phyloP scores from a whole-genome alignment of 2,797 vertebrate species.

The Acrossocheilus wenchowensis region DNA sequence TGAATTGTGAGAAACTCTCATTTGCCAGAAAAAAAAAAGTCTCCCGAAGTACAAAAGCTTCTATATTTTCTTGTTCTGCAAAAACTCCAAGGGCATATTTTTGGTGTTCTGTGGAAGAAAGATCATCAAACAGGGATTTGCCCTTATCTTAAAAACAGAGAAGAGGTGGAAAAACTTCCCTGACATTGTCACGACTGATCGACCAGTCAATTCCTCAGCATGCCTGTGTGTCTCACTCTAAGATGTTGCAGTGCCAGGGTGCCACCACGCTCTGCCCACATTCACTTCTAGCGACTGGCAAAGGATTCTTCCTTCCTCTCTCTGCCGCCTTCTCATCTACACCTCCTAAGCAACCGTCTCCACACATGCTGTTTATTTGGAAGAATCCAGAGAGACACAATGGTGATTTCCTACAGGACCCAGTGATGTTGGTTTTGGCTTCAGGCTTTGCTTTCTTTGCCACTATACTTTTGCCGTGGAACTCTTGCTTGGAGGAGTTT shows the following conservation, averaged over 20 bases:
- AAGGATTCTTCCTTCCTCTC: constrained; percentile 41
- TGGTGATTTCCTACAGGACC: constrained; percentile 22
- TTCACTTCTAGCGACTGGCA: constrained; percentile 32
- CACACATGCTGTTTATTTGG: constrained; percentile 35
- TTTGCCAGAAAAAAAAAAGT: neutral
- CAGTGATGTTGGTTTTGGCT: constrained; percentile 31
- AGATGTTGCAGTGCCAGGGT: constrained; percentile 13
- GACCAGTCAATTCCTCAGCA: constrained; percentile 13
- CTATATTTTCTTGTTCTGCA: neutral
- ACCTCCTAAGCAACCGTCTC: constrained; percentile 47
- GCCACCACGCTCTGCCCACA: constrained; percentile 39
- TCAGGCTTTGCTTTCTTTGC: neutral
- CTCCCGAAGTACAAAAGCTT: neutral
- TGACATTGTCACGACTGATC: neutral
- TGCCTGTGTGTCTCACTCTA: constrained; percentile 32
- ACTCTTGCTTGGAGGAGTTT: neutral
- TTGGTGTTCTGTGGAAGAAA: neutral
- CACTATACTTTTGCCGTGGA: neutral
- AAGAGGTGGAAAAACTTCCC: neutral
- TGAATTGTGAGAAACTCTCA: no score
- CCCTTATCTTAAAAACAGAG: constrained; percentile 22
- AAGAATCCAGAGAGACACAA: constrained; percentile 15
- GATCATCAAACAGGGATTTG: neutral
- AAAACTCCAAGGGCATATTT: neutral
- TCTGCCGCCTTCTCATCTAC: constrained; percentile 15